Conservation (phyloP, 1,140 invertebrate species). For the Philaenus spumarius region DNA sequence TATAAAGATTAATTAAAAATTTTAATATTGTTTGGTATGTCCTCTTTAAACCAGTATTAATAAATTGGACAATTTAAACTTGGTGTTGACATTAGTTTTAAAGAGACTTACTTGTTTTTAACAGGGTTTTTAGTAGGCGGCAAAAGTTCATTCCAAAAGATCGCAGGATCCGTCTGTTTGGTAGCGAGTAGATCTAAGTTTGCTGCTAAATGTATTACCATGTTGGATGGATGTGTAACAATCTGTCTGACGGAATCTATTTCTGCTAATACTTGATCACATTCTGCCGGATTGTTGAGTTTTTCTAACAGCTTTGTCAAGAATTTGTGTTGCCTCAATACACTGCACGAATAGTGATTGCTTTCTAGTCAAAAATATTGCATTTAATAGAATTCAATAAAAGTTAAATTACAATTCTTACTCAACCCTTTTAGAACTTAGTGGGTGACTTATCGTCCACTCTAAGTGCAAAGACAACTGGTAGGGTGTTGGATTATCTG, state of each 20-base stretch:
- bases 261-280: constrained; percentile 49
- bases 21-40: too few relatives aligned
- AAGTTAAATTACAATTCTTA: constrained; percentile 6
- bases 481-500: too few relatives aligned
- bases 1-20: too few relatives aligned
- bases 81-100: too few relatives aligned
- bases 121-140: constrained; percentile 28
- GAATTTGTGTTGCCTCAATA: constrained; percentile 71
- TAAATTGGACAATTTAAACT: too few relatives aligned
- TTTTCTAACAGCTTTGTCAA: constrained; percentile 55
- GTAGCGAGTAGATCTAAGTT: constrained; percentile 54
- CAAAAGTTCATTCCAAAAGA: constrained; percentile 49
- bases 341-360: constrained; percentile 59
- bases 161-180: constrained; percentile 42
- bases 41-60: too few relatives aligned
- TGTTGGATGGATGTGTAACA: constrained; percentile 51
- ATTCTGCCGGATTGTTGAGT: constrained; percentile 45
- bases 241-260: constrained; percentile 53
- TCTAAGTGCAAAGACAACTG: too few relatives aligned
- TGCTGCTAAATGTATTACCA: constrained; percentile 63
- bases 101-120: constrained; percentile 41
- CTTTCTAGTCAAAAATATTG: constrained; percentile 46
- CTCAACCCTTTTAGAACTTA: too few relatives aligned
- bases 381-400: constrained; percentile 3
- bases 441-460: too few relatives aligned